Evolutionary conservation across 2,797 vertebrate genomes (phyloP).

Genomic region (Pseudopleuronectes americanus): DNA sequence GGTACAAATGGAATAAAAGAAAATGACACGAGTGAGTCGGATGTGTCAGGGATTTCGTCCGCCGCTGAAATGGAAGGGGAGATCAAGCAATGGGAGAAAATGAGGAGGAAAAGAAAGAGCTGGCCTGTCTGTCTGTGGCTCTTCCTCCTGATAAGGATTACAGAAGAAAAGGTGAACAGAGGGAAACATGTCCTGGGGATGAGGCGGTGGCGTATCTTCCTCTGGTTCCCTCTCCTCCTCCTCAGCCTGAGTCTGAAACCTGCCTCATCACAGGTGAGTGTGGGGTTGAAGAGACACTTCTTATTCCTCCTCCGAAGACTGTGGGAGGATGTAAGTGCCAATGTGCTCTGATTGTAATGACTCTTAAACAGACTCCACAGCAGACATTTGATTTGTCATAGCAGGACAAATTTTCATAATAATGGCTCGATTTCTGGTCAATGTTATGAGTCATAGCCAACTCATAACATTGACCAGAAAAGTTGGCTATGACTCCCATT

Average conservation of each 20-base stretch:
- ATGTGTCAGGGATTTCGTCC: slow-evolving; percentile 10
- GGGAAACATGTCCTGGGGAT: slow-evolving; percentile 15
- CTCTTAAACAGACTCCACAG: background rate
- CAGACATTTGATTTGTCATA: background rate
- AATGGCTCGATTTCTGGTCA: background rate
- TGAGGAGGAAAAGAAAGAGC: slow-evolving; percentile 1
- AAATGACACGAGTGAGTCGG: background rate
- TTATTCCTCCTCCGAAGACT: background rate
- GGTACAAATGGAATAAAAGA: background rate
- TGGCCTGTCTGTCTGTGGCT: background rate
- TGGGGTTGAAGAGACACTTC: slow-evolving; percentile 7
- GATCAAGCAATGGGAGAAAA: slow-evolving; percentile 15
- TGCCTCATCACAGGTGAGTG: slow-evolving; percentile 74
- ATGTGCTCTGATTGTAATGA: background rate
- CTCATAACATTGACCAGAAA: no score
- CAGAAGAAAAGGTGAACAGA: slow-evolving; percentile 18
- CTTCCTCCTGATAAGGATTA: slow-evolving; percentile 19
- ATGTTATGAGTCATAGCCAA: no score
- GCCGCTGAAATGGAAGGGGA: slow-evolving; percentile 17
- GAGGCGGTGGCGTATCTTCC: slow-evolving; percentile 33
- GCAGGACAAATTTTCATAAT: background rate
- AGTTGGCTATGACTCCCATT: no score
- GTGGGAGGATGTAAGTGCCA: no score
- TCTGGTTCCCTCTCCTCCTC: slow-evolving; percentile 59
- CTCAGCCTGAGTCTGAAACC: slow-evolving; percentile 56